phyloP scores from a whole-genome alignment of 23 tunicate genomes.

The Ciona savignyi region DNA sequence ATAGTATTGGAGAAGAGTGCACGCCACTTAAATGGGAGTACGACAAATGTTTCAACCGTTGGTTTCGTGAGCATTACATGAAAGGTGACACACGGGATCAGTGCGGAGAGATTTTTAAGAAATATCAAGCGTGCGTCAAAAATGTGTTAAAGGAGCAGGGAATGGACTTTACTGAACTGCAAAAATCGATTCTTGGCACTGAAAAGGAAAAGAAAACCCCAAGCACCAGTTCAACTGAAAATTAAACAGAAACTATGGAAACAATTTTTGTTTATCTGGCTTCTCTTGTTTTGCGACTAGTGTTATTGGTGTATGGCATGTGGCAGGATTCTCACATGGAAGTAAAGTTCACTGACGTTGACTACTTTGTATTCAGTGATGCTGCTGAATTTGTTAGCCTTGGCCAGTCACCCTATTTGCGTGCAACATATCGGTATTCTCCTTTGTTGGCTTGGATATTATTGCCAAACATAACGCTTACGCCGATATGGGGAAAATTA shows the following conservation, averaged over 20 bases:
- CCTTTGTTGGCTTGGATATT: slow-evolving; percentile 85
- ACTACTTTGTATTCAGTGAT: slow-evolving; percentile 87
- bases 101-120: slow-evolving; percentile 84
- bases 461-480: slow-evolving; percentile 41
- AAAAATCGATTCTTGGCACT: slow-evolving; percentile 69
- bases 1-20: slow-evolving; percentile 81
- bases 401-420: slow-evolving; percentile 67
- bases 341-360: slow-evolving; percentile 93
- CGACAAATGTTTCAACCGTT: slow-evolving; percentile 91
- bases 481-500: slow-evolving; percentile 67
- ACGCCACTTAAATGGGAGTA: slow-evolving; percentile 84
- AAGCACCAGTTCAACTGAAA: not conserved
- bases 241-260: not conserved
- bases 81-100: slow-evolving; percentile 52
- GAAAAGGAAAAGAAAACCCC: slow-evolving; percentile 60
- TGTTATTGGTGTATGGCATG: slow-evolving; percentile 43
- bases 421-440: slow-evolving; percentile 89
- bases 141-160: slow-evolving; percentile 74
- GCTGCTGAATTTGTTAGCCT: slow-evolving; percentile 68
- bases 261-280: not conserved
- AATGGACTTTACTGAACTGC: slow-evolving; percentile 83
- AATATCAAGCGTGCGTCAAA: slow-evolving; percentile 82
- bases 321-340: slow-evolving; percentile 74
- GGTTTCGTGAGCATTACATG: slow-evolving; percentile 94
- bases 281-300: slow-evolving; percentile 32